Percentiles rank a stretch among this genome's conserved stretches.
Conservation (phyloP, 2,113 vertebrate genomes). For the Arvicanthis niloticus region DNA sequence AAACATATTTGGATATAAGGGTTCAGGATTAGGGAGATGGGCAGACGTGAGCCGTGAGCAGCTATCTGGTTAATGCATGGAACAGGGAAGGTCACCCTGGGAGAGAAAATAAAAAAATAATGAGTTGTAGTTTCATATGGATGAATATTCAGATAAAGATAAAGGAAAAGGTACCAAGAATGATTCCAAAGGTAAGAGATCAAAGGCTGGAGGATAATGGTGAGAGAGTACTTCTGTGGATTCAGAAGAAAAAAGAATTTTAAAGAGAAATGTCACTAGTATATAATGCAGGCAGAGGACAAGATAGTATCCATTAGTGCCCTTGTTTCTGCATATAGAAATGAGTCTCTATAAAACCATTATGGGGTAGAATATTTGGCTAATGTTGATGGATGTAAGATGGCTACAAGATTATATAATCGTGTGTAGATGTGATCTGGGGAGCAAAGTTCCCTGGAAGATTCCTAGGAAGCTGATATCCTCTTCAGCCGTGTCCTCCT, state of each 20-base stretch:
- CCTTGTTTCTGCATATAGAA: constrained; percentile 22
- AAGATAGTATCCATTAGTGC: background rate
- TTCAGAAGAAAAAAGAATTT: background rate
- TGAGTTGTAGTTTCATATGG: background rate
- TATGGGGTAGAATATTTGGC: background rate
- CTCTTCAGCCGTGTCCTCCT: background rate
- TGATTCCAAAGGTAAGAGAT: background rate
- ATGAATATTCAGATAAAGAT: background rate
- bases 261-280: background rate
- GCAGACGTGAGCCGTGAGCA: background rate
- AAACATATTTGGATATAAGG: background rate
- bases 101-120: background rate
- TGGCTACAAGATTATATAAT: background rate
- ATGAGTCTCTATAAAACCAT: background rate
- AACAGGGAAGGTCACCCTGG: background rate
- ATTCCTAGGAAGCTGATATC: background rate
- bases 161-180: background rate
- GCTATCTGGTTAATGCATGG: background rate
- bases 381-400: constrained; percentile 21
- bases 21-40: background rate
- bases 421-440: background rate
- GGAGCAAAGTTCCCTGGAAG: background rate
- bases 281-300: background rate
- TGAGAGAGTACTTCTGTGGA: background rate
- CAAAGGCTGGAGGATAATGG: background rate